phyloP scores from a whole-genome alignment of 2,797 vertebrate species.

The Cuculus canorus region DNA sequence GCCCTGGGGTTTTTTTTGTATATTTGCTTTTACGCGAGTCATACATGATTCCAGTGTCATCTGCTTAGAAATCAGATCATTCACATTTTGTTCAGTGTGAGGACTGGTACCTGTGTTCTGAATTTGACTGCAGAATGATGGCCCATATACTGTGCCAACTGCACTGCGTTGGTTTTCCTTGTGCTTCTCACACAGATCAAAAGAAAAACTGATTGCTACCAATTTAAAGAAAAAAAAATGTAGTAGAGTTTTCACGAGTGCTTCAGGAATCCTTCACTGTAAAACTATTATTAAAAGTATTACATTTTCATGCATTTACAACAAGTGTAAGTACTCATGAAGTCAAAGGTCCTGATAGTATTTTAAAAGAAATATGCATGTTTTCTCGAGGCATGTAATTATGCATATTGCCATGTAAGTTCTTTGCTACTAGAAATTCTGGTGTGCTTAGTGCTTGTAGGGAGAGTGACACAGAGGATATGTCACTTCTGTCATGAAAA shows the following conservation, averaged over 20 bases:
- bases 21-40: conserved; percentile 15
- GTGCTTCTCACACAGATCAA: conserved; percentile 9
- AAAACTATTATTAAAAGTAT: conserved; percentile 16
- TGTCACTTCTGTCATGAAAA: conserved; percentile 19
- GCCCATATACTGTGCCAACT: neutral
- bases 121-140: conserved; percentile 27
- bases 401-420: conserved; percentile 25
- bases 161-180: neutral
- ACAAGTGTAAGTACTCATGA: neutral
- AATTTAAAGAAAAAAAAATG: conserved; percentile 33
- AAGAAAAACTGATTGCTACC: conserved; percentile 32
- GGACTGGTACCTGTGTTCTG: neutral
- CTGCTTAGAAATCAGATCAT: neutral
- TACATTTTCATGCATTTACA: conserved; percentile 32
- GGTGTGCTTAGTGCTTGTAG: conserved; percentile 8
- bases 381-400: conserved; percentile 39
- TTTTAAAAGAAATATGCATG: neutral
- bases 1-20: neutral
- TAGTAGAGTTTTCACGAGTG: conserved; percentile 9
- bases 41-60: neutral
- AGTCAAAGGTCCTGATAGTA: neutral
- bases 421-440: conserved; percentile 32
- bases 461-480: conserved; percentile 29
- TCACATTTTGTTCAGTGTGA: neutral
- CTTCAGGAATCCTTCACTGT: conserved; percentile 19